phyloP scores from a whole-genome alignment of 2,113 vertebrate species.

The Alces alces region DNA sequence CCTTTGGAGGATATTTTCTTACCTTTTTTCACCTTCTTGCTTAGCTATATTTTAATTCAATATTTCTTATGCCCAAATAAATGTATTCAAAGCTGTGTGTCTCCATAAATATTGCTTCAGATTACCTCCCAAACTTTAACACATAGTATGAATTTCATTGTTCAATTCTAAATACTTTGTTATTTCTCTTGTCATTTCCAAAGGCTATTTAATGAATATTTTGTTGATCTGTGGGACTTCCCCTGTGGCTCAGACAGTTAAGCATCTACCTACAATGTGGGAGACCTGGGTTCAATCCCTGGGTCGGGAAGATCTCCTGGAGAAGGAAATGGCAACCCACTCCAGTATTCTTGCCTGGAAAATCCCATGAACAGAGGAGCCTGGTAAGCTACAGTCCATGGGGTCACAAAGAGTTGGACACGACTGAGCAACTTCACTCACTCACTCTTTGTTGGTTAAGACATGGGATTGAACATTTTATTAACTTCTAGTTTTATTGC shows the following conservation, averaged over 20 bases:
- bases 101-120: neutral
- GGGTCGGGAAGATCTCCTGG: neutral
- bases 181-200: neutral
- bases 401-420: neutral
- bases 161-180: neutral
- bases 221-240: neutral
- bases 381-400: neutral
- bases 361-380: neutral
- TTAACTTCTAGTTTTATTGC: conserved; percentile 15
- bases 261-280: neutral
- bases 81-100: neutral
- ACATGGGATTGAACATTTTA: neutral
- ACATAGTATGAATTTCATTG: neutral
- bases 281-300: neutral
- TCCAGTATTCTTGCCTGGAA: neutral
- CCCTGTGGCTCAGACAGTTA: neutral
- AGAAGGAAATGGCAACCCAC: neutral
- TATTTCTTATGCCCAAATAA: neutral
- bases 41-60: neutral
- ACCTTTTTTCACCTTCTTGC: neutral
- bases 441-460: neutral
- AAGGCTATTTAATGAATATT: neutral
- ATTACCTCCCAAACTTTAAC: neutral
- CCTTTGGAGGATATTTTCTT: neutral
- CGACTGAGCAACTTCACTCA: accelerated